Evolutionary conservation across 1,140 invertebrate species (phyloP), one percentile per base, ranked within the genome.

Genomic region (Harpegnathos saltator): DNA sequence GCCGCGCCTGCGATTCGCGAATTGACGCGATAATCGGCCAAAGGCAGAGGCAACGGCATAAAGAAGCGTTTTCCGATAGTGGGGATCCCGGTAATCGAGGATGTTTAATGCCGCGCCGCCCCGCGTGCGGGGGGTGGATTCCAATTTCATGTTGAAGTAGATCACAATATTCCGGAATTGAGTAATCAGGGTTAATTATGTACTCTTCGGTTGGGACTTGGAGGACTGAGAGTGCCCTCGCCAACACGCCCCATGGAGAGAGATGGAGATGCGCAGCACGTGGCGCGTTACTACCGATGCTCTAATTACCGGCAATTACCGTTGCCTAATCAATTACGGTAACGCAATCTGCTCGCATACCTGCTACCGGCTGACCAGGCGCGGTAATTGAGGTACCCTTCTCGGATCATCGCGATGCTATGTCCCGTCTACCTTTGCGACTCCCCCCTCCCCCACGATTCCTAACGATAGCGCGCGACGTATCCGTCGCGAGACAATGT

Each of bases 291-390:
- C 86, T 85, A 87, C 81, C 90, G 80, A 90, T 89, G 88, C 85
- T 90, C 90, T 91, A 91, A 91, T 91, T 91, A 91, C 89, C 89
- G 85, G 90, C 89, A 91, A 91, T 91, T 91, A 90, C 89, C 89
- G 84, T 86, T 90, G 90, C 90, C 89, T 91, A 91, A 91, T 91
- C 90, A 91, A 91, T 91, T 91, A 91, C 91, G 89, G 89, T 91
- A 91, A 91, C 87, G 90, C 87, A 91, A 91, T 91, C 87, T 90
- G 87, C 87, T 91, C 86, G 85, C 85, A 90, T 88, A 88, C 85
- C 86, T 85, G 81, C 85, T 88, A 87, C 88, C 85, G 82, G 84
- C 82, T 89, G 89, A 85, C 84, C 89, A 81, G 84, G 61, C 78
- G 72, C 84, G 77, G 84, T 90, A 91, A 91, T 91, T 91, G 88